Percentiles rank a stretch among this genome's conserved stretches.
Evolutionary conservation across 1,140 invertebrate species (phyloP).

Genomic region (Cardiocondyla obscurior): DNA sequence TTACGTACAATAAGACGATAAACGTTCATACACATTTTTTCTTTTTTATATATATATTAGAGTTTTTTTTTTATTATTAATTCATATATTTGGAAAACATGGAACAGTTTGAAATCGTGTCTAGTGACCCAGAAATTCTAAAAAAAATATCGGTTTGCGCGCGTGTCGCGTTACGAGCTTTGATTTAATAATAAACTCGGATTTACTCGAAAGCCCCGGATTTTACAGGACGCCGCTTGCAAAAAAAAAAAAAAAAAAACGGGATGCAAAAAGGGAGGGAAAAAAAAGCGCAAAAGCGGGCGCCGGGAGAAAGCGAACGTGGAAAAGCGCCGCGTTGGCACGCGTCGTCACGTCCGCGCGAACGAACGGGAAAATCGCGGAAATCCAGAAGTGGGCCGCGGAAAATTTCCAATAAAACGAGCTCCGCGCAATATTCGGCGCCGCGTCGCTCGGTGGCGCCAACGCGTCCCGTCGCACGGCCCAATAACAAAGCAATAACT

Average conservation of each 20-base stretch:
- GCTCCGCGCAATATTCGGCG: conserved; percentile 63
- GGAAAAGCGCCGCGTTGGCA: conserved; percentile 54
- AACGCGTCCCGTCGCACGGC: conserved; percentile 43
- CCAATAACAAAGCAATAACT: conserved; percentile 73
- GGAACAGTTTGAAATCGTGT: background rate
- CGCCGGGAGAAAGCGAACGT: conserved; percentile 31
- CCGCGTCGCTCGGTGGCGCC: conserved; percentile 7
- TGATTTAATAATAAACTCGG: conserved; percentile 54
- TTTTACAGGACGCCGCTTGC: conserved; percentile 37
- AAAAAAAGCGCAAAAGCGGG: conserved; percentile 32
- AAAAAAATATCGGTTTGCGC: background rate
- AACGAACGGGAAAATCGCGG: conserved; percentile 63
- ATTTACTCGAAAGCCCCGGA: conserved; percentile 39
- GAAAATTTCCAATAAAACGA: conserved; percentile 72
- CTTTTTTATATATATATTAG: no score
- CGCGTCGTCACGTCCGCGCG: conserved; percentile 62
- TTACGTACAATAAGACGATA: background rate
- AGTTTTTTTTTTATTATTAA: no score
- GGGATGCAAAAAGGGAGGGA: conserved; percentile 22
- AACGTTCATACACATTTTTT: background rate
- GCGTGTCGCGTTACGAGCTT: conserved; percentile 35
- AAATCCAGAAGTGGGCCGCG: conserved; percentile 64
- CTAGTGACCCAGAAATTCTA: conserved; percentile 27
- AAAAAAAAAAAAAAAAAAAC: conserved; percentile 4
- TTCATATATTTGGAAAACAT: background rate